Evolutionary conservation across 2,797 vertebrate genomes (phyloP).

Genomic region (Sebastes itinus): DNA sequence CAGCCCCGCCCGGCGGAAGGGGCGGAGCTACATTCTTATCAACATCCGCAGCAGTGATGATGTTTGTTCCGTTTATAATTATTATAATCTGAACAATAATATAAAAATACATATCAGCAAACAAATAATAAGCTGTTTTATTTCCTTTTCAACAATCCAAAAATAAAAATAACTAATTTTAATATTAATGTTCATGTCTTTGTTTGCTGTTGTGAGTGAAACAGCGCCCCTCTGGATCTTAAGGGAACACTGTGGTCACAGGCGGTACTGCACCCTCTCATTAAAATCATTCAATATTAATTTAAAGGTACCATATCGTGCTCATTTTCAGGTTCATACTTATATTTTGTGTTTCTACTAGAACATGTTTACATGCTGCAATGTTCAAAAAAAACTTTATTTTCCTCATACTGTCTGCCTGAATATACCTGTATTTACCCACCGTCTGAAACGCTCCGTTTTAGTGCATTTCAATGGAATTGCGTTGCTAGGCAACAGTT

Average conservation of each 20-base stretch:
- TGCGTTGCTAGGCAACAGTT: no score
- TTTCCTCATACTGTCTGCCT: no score
- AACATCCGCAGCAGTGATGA: neutral
- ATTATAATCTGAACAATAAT: neutral
- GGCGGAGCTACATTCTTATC: slow-evolving; percentile 5
- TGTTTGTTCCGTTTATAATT: neutral
- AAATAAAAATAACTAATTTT: neutral
- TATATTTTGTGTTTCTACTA: no score
- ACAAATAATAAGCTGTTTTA: neutral
- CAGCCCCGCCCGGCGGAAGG: slow-evolving; percentile 28
- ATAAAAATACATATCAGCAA: neutral
- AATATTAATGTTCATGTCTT: neutral
- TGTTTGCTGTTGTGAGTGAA: neutral
- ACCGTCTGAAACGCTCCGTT: no score
- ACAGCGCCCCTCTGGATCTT: neutral
- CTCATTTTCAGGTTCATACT: no score
- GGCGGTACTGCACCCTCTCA: neutral
- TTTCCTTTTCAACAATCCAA: neutral
- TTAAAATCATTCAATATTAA: no score
- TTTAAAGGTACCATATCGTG: no score
- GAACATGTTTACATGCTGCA: no score
- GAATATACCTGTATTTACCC: no score
- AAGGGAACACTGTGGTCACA: neutral
- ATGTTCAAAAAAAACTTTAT: no score
- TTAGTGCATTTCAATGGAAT: no score